These are phyloP conservation scores for Brachypalpus laphriformis DNA, from an alignment of 2,888 invertebrate species.

Conservation along the genomic window DNA sequence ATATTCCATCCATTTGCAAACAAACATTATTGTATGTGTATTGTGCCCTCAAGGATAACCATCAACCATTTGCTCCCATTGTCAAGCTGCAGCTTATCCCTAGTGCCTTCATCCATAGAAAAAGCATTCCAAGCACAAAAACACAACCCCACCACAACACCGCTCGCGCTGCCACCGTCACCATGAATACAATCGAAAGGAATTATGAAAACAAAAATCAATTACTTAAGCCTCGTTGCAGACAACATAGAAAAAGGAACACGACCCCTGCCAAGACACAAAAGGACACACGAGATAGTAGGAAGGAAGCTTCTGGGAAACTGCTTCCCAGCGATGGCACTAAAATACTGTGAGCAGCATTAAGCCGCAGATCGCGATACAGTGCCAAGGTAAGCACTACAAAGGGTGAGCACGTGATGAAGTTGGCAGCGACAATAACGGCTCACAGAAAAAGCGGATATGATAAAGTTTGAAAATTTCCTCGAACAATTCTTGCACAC, in stretches of 20 bases:
- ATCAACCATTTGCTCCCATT: conserved; percentile 64
- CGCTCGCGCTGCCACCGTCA: neutral
- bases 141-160: conserved; percentile 43
- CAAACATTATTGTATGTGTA: conserved; percentile 41
- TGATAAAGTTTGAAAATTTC: conserved; percentile 70
- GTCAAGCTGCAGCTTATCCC: conserved; percentile 52
- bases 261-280: conserved; percentile 29
- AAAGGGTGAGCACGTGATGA: conserved; percentile 66
- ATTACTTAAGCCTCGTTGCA: conserved; percentile 62
- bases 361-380: conserved; percentile 66
- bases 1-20: conserved; percentile 50
- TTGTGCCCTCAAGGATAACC: conserved; percentile 46
- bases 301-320: conserved; percentile 54
- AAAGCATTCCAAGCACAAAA: neutral
- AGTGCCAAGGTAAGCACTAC: conserved; percentile 57
- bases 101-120: conserved; percentile 31
- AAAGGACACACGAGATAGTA: conserved; percentile 46
- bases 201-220: conserved; percentile 72
- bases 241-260: conserved; percentile 17
- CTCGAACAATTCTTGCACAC: conserved; percentile 46
- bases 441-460: conserved; percentile 32
- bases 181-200: conserved; percentile 55
- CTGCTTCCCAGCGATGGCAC: conserved; percentile 54
- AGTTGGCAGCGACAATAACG: conserved; percentile 68
- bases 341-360: conserved; percentile 41